phyloP scores from a whole-genome alignment of 2,888 invertebrate species.

The Caenorhabditis japonica region DNA sequence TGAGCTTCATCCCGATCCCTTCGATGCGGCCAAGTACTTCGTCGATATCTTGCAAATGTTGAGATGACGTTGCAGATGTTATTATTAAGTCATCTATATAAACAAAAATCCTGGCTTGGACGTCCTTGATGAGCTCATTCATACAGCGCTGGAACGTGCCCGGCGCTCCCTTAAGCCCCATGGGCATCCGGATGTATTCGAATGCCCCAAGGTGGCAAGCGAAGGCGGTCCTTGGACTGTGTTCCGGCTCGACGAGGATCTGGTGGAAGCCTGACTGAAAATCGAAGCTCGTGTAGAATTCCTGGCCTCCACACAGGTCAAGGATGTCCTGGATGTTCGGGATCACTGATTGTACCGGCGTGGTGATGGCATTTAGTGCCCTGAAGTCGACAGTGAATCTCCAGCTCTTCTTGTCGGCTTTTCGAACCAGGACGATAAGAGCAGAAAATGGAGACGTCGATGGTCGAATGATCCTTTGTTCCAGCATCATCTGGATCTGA shows the following conservation, averaged over 20 bases:
- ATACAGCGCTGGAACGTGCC: slow-evolving; percentile 43
- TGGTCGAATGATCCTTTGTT: slow-evolving; percentile 10
- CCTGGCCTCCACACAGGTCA: slow-evolving; percentile 12
- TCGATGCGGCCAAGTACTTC: slow-evolving; percentile 33
- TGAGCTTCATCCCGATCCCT: slow-evolving; percentile 52
- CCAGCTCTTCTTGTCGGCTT: no score
- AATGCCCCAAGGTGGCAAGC: no score
- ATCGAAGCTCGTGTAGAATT: no score
- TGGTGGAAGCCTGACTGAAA: no score
- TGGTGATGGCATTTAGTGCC: slow-evolving; percentile 35
- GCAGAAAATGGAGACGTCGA: slow-evolving; percentile 5
- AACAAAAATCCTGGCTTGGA: no score
- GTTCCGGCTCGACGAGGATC: no score
- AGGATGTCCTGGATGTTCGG: no score
- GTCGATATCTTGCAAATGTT: slow-evolving; percentile 49
- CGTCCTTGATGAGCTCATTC: slow-evolving; percentile 3
- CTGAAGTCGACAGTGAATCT: slow-evolving; percentile 48
- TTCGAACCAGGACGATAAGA: slow-evolving; percentile 47
- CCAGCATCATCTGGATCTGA: slow-evolving; percentile 17
- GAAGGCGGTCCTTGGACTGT: slow-evolving; percentile 41
- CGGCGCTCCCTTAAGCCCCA: no score
- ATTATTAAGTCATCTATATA: slow-evolving; percentile 56
- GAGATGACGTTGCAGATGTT: neutral
- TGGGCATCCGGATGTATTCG: no score
- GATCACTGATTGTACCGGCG: no score